phyloP scores from a whole-genome alignment of 1,140 invertebrate genomes.

The Papilio aristodemus region DNA sequence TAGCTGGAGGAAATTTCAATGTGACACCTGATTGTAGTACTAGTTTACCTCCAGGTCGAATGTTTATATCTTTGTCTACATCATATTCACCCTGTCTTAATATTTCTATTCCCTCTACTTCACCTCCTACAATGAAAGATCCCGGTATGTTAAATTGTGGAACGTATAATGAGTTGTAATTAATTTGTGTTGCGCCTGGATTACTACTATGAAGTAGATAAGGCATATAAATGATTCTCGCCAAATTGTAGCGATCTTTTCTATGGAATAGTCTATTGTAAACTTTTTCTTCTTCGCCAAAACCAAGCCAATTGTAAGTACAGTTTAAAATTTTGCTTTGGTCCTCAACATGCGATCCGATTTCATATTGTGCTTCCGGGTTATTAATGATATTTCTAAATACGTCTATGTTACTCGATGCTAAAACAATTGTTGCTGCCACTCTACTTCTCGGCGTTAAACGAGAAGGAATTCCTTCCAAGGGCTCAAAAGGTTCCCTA shows the following conservation, averaged over 20 bases:
- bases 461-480: constrained; percentile 82
- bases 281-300: constrained; percentile 87
- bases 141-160: constrained; percentile 86
- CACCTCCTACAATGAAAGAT: constrained; percentile 89
- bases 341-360: constrained; percentile 96
- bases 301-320: constrained; percentile 96
- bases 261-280: constrained; percentile 92
- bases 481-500: constrained; percentile 90
- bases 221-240: constrained; percentile 92
- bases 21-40: constrained; percentile 93
- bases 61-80: constrained; percentile 94
- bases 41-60: constrained; percentile 92
- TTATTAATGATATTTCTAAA: constrained; percentile 97
- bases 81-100: constrained; percentile 89
- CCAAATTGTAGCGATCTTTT: constrained; percentile 95
- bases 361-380: constrained; percentile 93
- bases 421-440: constrained; percentile 92
- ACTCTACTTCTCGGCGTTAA: constrained; percentile 93
- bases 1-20: constrained; percentile 91
- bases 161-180: constrained; percentile 86
- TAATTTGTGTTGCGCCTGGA: constrained; percentile 88
- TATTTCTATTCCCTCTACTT: constrained; percentile 92
- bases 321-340: constrained; percentile 97
- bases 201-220: constrained; percentile 92
- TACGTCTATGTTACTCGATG: constrained; percentile 94